A percentile compares a stretch with the other conserved stretches of the same genome.
phyloP scores from a whole-genome alignment of 2,113 vertebrate genomes.

The Platanista minor region DNA sequence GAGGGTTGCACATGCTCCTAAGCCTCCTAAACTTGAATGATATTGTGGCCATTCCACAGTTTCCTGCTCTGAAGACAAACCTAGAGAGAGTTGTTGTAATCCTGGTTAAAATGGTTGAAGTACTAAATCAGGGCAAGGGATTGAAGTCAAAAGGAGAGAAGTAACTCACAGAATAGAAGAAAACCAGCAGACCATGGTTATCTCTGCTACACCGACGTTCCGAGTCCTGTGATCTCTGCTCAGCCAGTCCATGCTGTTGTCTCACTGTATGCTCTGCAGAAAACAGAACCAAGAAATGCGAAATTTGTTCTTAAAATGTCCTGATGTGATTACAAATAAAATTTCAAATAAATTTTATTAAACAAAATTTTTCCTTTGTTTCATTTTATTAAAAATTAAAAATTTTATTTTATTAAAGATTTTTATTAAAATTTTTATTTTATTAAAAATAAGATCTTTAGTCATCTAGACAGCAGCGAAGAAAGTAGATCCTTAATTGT shows the following conservation, averaged over 20 bases:
- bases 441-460: neutral
- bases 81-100: neutral
- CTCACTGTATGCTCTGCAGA: neutral
- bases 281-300: neutral
- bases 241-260: neutral
- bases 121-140: neutral
- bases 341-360: neutral
- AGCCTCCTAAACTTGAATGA: neutral
- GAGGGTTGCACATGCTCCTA: rapidly evolving
- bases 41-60: neutral
- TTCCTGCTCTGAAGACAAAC: neutral
- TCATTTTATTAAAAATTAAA: neutral
- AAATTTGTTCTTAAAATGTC: neutral
- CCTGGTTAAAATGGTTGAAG: neutral
- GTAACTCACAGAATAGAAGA: neutral
- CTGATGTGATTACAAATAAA: neutral
- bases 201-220: neutral
- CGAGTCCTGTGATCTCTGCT: neutral
- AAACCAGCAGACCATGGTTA: neutral
- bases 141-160: neutral
- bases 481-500: neutral
- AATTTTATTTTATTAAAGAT: neutral
- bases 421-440: neutral
- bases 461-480: neutral
- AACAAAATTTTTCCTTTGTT: neutral